Evolutionary conservation across 2,113 vertebrate species (phyloP), one percentile per base, ranked within the genome.

Genomic region (Chelonoidis abingdonii): DNA sequence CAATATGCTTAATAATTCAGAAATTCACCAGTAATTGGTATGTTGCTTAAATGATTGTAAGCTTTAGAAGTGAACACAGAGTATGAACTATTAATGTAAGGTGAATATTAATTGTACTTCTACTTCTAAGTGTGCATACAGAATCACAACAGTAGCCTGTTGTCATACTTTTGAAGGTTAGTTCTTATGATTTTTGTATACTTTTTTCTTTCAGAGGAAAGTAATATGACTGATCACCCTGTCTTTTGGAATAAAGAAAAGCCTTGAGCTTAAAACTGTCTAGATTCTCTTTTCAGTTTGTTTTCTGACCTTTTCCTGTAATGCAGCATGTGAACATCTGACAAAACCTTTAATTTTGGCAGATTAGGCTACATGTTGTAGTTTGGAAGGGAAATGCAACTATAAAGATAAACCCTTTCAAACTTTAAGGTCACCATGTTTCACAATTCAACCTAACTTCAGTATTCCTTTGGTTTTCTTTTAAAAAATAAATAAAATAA

Each of bases 301-400:
- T 72, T 97, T 97, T 96, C 88, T 97, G 95, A 97, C 94, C 98
- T 97, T 98, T 98, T 94, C 97, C 89, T 95, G 91, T 90, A 95
- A 97, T 96, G 88, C 87, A 96, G 56, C 90, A 83, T 86, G 86
- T 93, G 96, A 96, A 95, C 96, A 96, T 96, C 89, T 96, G 93
- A 96, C 93, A 97, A 97, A 92, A 94, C 84, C 94, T 93, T 96
- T 97, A 95, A 94, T 97, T 98, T 97, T 87, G 57, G 62, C 92
- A 96, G 95, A 87, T 95, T 93, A 93, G 80, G 90, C 84, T 90
- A 87, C 78, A 89, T 92, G 89, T 80, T 89, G 89, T 82, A 88
- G 90, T 92, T 89, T 90, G 27, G 83, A 96, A 97, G 84, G 86
- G 84, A 98, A 97, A 94, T 49, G 35, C 47, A 44, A 35, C 89